These are phyloP conservation scores for Zoanthus sociatus DNA, from an alignment of 92 coral and sea anemone genomes.

Conservation along the genomic window DNA sequence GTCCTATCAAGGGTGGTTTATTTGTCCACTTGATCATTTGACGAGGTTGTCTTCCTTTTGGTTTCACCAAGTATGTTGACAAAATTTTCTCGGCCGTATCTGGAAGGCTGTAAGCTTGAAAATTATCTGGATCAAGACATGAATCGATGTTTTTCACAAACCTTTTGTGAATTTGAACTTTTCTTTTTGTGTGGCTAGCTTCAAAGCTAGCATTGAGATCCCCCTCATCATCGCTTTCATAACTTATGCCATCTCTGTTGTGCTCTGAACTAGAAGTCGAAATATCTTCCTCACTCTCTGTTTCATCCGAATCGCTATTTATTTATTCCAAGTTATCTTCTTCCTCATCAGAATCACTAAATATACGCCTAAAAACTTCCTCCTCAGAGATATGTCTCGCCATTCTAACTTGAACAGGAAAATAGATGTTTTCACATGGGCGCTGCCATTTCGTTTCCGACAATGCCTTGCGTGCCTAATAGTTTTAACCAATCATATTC, in stretches of 20 bases:
- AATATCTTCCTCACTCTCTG: conserved; percentile 3
- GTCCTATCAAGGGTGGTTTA: neutral
- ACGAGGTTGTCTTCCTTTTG: neutral
- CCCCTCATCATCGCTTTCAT: conserved; percentile 5
- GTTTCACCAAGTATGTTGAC: neutral
- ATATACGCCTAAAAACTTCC: neutral
- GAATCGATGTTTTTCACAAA: neutral
- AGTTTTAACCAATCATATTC: neutral
- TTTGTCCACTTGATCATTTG: neutral
- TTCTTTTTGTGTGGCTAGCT: neutral
- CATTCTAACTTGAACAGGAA: no score
- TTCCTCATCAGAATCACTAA: neutral
- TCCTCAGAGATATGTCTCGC: neutral
- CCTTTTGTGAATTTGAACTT: neutral
- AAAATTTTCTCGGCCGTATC: neutral
- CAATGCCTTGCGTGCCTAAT: neutral
- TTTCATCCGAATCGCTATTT: neutral
- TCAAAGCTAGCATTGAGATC: neutral
- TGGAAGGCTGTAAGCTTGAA: neutral
- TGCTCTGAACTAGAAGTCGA: neutral
- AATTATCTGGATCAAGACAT: neutral
- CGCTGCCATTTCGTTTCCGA: no score
- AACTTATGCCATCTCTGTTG: neutral
- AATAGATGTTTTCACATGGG: no score
- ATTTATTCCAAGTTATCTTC: neutral